A percentile compares a stretch with the other conserved stretches of the same genome.
These are phyloP conservation scores for Casuarius casuarius DNA, from an alignment of 2,113 vertebrate species.

Conservation along the genomic window DNA sequence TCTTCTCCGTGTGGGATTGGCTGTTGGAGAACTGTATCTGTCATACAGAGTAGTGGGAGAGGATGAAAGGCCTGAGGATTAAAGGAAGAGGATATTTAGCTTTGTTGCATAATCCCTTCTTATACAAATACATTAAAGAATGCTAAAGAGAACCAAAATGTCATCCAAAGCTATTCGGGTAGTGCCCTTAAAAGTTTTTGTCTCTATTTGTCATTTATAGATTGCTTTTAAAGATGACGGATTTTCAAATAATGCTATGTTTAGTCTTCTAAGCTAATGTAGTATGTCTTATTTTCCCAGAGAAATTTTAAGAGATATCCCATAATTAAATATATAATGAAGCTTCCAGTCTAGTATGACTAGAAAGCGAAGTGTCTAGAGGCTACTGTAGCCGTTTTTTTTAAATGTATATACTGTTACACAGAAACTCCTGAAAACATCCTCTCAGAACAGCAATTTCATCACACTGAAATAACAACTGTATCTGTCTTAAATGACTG, in stretches of 20 bases:
- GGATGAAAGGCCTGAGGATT: conserved; percentile 52
- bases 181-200: neutral
- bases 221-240: neutral
- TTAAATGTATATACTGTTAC: neutral
- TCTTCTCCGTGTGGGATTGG: conserved; percentile 75
- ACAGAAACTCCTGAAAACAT: neutral
- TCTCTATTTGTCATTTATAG: neutral
- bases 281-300: neutral
- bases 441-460: neutral
- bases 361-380: neutral
- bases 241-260: neutral
- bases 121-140: neutral
- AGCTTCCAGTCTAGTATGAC: neutral
- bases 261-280: neutral
- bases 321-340: neutral
- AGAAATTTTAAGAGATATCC: neutral
- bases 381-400: neutral
- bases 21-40: conserved; percentile 86
- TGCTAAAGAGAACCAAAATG: neutral
- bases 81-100: too few relatives aligned
- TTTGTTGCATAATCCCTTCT: neutral
- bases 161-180: neutral
- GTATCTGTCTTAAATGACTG: fast-evolving
- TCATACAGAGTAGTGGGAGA: conserved; percentile 80
- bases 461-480: neutral